Percentiles rank a stretch among this genome's conserved stretches.
These are phyloP conservation scores for Sus cebifrons DNA, from an alignment of 2,797 vertebrate species.

Conservation along the genomic window DNA sequence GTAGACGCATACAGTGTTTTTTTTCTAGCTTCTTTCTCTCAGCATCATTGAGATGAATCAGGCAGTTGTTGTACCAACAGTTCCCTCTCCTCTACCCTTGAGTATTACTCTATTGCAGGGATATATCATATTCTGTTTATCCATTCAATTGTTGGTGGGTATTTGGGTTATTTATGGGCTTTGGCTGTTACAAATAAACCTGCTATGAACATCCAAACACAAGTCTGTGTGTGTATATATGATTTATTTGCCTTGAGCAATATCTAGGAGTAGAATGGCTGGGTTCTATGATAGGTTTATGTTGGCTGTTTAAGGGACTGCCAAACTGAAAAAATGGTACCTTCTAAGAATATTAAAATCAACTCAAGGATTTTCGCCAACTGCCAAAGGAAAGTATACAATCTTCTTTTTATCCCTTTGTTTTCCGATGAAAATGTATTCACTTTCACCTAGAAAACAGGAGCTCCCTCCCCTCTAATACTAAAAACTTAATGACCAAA, in stretches of 20 bases:
- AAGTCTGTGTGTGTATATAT: not conserved
- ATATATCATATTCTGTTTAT: not conserved
- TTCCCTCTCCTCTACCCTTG: not conserved
- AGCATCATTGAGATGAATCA: not conserved
- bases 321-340: not conserved
- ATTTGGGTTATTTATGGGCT: not conserved
- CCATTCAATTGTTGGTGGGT: not conserved
- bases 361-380: not conserved
- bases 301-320: not conserved
- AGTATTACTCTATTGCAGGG: not conserved
- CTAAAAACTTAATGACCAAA: not conserved
- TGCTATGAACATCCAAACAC: not conserved
- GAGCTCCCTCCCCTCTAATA: not conserved
- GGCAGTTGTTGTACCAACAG: not conserved
- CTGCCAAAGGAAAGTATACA: not conserved
- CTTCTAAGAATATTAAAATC: not conserved
- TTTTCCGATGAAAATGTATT: not conserved
- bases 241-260: not conserved
- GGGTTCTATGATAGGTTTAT: not conserved
- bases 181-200: not conserved
- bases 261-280: not conserved
- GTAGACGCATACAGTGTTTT: not conserved
- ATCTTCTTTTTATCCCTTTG: not conserved
- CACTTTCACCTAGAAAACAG: conserved; percentile 17
- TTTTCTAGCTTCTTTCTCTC: not conserved